Percentiles rank a stretch among this genome's conserved stretches.
phyloP scores from a whole-genome alignment of 2,113 vertebrate species.

The Python bivittatus region DNA sequence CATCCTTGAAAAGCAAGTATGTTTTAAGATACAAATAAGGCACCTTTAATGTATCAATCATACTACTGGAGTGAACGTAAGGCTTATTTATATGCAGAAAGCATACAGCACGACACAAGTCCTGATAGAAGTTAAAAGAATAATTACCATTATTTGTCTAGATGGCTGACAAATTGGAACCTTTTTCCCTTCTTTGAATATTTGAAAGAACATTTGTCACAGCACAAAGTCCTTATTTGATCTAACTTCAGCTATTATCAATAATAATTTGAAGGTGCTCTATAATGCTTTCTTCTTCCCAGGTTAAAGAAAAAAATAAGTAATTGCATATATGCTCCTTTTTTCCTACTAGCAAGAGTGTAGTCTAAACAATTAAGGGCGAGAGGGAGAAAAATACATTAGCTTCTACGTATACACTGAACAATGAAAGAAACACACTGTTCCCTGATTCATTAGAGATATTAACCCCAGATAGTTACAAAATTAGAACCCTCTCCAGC shows the following conservation, averaged over 20 bases:
- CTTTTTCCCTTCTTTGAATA: conserved; percentile 59
- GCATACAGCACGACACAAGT: conserved; percentile 53
- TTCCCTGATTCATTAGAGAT: not conserved
- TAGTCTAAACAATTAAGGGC: conserved; percentile 1
- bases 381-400: not conserved
- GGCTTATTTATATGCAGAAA: conserved; percentile 58
- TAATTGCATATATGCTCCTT: not conserved
- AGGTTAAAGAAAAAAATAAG: not conserved
- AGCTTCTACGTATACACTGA: not conserved
- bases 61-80: conserved; percentile 29
- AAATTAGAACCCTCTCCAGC: not conserved
- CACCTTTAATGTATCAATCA: conserved; percentile 13
- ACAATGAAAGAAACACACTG: not conserved
- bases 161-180: conserved; percentile 60
- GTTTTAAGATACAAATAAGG: conserved; percentile 11
- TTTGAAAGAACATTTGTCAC: conserved; percentile 59
- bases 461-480: not conserved
- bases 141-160: conserved; percentile 67
- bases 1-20: conserved; percentile 31
- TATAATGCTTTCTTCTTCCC: conserved; percentile 26
- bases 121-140: conserved; percentile 65
- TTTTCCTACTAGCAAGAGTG: conserved; percentile 1
- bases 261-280: conserved; percentile 49
- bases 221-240: conserved; percentile 57
- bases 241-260: conserved; percentile 60